Evolutionary conservation across 2,113 vertebrate species (phyloP).

Genomic region (Nothocercus julius): DNA sequence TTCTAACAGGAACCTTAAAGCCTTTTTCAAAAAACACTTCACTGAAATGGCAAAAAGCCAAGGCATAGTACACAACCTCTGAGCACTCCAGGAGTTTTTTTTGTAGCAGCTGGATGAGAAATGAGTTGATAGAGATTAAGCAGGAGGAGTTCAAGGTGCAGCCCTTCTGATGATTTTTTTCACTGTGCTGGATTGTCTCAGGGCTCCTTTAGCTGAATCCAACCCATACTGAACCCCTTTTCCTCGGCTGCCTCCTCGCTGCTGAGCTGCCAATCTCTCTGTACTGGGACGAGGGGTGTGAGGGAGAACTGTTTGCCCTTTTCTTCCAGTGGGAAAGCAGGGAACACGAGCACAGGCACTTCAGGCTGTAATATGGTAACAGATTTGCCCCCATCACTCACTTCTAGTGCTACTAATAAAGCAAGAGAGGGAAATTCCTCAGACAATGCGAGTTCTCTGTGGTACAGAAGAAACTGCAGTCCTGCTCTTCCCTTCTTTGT

Average conservation of each 20-base stretch:
- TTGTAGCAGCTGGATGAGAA: conserved; percentile 14
- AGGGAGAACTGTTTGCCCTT: neutral
- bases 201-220: neutral
- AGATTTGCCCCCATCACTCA: conserved; percentile 4
- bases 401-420: conserved; percentile 12
- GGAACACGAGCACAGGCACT: neutral
- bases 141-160: neutral
- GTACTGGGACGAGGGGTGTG: rapidly evolving
- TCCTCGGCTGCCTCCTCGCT: neutral
- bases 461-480: neutral
- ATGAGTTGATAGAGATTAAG: conserved; percentile 29
- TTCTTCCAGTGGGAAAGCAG: neutral
- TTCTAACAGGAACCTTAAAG: neutral
- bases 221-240: neutral
- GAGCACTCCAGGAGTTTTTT: conserved; percentile 15
- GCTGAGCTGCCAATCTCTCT: rapidly evolving
- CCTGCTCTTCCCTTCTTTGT: neutral
- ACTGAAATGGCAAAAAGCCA: conserved; percentile 10
- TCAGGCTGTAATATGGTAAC: neutral
- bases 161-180: conserved; percentile 25
- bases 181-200: neutral
- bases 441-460: neutral
- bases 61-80: conserved; percentile 27
- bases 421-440: conserved; percentile 11
- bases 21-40: neutral